Base-by-base conservation (phyloP, 2,888 invertebrate species). In the Chaetoderma sp. region DNA sequence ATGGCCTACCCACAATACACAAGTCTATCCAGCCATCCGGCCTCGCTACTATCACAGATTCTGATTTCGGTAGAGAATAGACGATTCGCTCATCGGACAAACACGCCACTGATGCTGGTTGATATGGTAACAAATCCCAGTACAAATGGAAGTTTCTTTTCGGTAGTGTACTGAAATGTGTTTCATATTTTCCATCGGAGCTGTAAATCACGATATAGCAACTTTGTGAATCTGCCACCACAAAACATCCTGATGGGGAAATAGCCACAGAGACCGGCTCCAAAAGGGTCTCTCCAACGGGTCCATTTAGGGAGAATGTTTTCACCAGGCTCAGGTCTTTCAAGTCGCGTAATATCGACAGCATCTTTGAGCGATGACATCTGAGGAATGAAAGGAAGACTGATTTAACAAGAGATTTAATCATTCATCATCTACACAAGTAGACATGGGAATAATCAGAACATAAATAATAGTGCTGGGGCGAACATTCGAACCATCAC, bases 111-210 rank as follows among this genome's bases (percentile, higher is more conserved):
- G 65, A 60, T 33, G 64, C 58, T 13, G 68, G 68, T 28, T 59
- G 49, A 27, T 68, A 52, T 21, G 42, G 45, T n/a, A 54, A 64
- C n/a, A 65, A 10, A 59, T 59, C 44, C 49, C 60, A 27, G 27
- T 61, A 50, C 5, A 68, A 13, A 28, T 65, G 62, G 39, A 68
- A 68, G 1, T 23, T 32, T 25, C 45, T 58, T 32, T 58, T 58
- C n/a, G 68, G 68, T 30, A 68, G 30, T 0, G 68, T 68, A 25
- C 68, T 68, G 23, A 68, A 68, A 50, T 68, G 68, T 30, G 58
- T 60, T 3, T 61, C 47, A 30, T 65, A 68, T 18, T 55, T 39
- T n/a, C 68, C 68, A 23, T 18, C 8, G 33, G 36, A 59, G 36
- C 33, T 65, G 44, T 68, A 68, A 18, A 68, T 64, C 10, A 68